phyloP scores from a whole-genome alignment of 2,113 vertebrate species.

The Raphicerus campestris region DNA sequence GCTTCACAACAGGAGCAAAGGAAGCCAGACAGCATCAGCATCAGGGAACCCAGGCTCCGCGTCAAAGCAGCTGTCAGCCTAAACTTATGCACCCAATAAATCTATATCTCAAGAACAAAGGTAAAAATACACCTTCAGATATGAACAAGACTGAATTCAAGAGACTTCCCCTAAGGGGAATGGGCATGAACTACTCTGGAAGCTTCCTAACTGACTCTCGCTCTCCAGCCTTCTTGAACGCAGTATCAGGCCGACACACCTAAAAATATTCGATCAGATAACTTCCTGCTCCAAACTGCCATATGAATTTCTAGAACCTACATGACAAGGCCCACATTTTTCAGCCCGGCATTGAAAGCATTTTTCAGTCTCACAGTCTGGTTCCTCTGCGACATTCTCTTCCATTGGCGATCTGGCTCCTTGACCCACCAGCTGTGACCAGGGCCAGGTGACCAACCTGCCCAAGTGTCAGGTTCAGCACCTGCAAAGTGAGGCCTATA shows the following conservation, averaged over 20 bases:
- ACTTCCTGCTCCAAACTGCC: neutral
- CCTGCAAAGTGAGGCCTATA: neutral
- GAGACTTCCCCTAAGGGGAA: neutral
- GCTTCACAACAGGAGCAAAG: neutral
- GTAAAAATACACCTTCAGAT: neutral
- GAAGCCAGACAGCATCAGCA: neutral
- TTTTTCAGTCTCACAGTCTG: neutral
- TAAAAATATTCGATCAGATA: neutral
- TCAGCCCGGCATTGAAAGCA: neutral
- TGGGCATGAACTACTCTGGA: neutral
- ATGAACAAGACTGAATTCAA: neutral
- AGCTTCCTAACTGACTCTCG: neutral
- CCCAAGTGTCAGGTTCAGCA: neutral
- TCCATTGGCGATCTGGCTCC: neutral
- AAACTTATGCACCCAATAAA: neutral
- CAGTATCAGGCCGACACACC: neutral
- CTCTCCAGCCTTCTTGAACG: neutral
- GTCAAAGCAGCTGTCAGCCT: neutral
- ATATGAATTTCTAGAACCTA: neutral
- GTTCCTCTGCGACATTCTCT: neutral
- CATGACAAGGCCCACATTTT: neutral
- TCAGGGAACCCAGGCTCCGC: neutral
- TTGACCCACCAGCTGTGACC: neutral
- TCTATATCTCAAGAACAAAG: conserved; percentile 2
- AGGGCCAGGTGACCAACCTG: neutral